These are phyloP conservation scores for Tragelaphus eurycerus DNA, from an alignment of 2,797 vertebrate genomes.

Conservation along the genomic window DNA sequence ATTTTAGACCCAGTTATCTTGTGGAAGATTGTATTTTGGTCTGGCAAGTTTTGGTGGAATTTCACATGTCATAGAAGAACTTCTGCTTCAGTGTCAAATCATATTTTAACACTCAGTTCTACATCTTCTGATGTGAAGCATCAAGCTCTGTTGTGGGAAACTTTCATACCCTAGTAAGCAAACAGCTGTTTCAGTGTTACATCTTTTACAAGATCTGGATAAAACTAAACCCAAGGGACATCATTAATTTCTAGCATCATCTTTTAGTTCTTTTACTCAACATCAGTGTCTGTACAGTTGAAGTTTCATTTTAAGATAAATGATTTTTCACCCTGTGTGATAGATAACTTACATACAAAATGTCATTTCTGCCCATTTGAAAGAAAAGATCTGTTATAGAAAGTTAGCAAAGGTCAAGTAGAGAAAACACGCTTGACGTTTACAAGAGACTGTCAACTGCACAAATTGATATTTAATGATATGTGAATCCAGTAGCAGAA, in stretches of 20 bases:
- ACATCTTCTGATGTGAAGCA: neutral
- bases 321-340: neutral
- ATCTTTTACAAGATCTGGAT: neutral
- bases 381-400: neutral
- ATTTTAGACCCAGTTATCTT: neutral
- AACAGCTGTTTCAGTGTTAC: neutral
- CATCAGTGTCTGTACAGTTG: neutral
- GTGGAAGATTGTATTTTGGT: neutral
- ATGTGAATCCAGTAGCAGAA: slow-evolving; percentile 36
- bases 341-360: neutral
- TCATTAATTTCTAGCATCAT: neutral
- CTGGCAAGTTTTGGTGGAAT: neutral
- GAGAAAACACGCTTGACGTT: neutral
- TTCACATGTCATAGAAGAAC: neutral
- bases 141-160: neutral
- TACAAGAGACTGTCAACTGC: neutral
- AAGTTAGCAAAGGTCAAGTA: neutral
- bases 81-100: neutral
- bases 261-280: neutral
- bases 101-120: neutral
- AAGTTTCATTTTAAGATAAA: slow-evolving; percentile 36
- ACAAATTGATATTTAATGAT: slow-evolving; percentile 48
- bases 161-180: neutral
- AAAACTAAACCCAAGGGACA: neutral
- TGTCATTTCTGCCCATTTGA: neutral